These are phyloP conservation scores for Exocentrus adspersus DNA, from an alignment of 2,888 invertebrate species.

Conservation along the genomic window DNA sequence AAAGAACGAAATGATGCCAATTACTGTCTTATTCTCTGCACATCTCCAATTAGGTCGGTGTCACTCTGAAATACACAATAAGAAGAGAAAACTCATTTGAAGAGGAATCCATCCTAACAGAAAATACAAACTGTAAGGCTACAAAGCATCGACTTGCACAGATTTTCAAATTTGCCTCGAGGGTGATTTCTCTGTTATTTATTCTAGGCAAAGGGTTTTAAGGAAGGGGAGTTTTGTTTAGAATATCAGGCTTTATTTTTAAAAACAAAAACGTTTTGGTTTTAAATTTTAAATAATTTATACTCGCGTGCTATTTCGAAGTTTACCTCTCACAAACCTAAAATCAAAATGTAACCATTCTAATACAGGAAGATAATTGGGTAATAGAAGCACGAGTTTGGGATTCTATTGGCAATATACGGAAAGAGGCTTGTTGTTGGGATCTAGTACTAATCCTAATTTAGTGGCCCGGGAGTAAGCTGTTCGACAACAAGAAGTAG, in stretches of 20 bases:
- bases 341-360: not conserved
- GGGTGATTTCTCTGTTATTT: not conserved
- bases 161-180: not conserved
- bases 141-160: not conserved
- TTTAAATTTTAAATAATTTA: too few relatives aligned
- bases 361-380: conserved; percentile 5
- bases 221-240: not conserved
- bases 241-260: too few relatives aligned
- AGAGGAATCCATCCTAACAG: not conserved
- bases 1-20: conserved; percentile 1
- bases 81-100: not conserved
- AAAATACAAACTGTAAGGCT: not conserved
- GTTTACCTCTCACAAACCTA: too few relatives aligned
- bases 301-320: too few relatives aligned
- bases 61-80: conserved; percentile 1
- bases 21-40: conserved; percentile 1
- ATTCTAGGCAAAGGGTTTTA: not conserved
- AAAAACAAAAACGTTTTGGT: too few relatives aligned
- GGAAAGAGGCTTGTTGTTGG: not conserved
- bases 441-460: conserved; percentile 1
- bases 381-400: not conserved
- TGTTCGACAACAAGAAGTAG: conserved; percentile 1
- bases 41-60: conserved; percentile 1
- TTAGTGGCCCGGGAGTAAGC: not conserved
- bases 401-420: not conserved